Evolutionary conservation across 2,113 vertebrate species (phyloP).

Genomic region (Scopus umbretta): DNA sequence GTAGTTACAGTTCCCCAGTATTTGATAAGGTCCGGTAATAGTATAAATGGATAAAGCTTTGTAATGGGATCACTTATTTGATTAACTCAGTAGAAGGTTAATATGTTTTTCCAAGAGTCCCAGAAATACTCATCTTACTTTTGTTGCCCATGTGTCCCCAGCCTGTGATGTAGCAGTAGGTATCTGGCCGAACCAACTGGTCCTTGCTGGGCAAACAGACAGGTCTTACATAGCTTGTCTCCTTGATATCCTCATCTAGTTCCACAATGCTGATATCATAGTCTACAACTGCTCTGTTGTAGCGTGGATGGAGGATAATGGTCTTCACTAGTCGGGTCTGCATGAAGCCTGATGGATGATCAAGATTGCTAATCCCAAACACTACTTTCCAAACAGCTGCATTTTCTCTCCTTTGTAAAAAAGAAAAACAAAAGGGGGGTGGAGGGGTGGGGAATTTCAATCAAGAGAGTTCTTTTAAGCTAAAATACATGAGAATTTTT

Average conservation of each 20-base stretch:
- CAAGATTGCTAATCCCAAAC: conserved; percentile 90
- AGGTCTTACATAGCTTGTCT: conserved; percentile 85
- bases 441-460: neutral
- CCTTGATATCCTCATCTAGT: conserved; percentile 76
- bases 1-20: neutral
- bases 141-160: conserved; percentile 96
- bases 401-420: conserved; percentile 80
- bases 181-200: conserved; percentile 78
- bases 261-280: conserved; percentile 95
- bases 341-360: conserved; percentile 82
- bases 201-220: conserved; percentile 81
- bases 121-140: conserved; percentile 75
- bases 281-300: conserved; percentile 90
- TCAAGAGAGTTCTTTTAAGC: neutral
- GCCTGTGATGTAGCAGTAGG: conserved; percentile 96
- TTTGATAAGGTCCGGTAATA: neutral
- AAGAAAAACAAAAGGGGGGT: neutral
- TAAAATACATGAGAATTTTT: neutral
- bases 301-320: conserved; percentile 91
- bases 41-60: neutral
- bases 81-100: neutral
- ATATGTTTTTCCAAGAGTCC: neutral
- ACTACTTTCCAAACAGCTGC: conserved; percentile 90
- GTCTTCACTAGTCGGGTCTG: conserved; percentile 84
- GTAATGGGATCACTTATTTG: neutral